Conservation (phyloP, 2,797 vertebrate genomes). For the Limnodromus scolopaceus region DNA sequence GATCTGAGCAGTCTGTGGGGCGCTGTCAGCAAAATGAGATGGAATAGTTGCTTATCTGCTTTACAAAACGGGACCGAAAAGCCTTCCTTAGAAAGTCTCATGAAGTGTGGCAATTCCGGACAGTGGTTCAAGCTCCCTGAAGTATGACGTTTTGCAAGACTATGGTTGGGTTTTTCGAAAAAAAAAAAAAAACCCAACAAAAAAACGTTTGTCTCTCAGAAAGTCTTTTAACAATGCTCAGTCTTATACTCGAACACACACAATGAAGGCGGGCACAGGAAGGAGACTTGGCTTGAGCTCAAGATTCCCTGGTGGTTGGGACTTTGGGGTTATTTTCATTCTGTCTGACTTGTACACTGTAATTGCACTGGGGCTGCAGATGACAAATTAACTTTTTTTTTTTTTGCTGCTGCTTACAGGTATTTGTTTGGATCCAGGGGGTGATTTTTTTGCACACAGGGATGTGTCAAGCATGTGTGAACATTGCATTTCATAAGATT, state of each 20-base stretch:
- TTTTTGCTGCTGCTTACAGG: not conserved
- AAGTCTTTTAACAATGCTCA: conserved; percentile 40
- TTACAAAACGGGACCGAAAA: not conserved
- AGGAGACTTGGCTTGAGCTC: conserved; percentile 30
- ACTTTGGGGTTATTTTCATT: conserved; percentile 11
- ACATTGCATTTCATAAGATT: conserved; percentile 23
- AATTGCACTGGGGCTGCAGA: not conserved
- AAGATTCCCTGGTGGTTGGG: not conserved
- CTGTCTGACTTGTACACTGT: not conserved
- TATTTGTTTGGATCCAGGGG: conserved; percentile 14
- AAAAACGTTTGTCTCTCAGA: conserved; percentile 19
- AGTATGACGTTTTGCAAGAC: conserved; percentile 40
- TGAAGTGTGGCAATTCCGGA: not conserved
- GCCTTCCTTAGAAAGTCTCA: not conserved
- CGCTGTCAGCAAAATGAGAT: not conserved
- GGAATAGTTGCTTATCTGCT: not conserved
- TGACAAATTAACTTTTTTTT: conserved; percentile 2
- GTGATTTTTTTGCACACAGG: not conserved
- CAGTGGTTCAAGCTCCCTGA: not conserved
- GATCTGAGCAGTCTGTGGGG: not conserved
- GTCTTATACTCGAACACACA: conserved; percentile 17
- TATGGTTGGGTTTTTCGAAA: not conserved
- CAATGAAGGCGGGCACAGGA: conserved; percentile 23
- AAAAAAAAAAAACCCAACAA: not conserved
- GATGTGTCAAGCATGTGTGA: conserved; percentile 22